These are phyloP conservation scores for Danaus melanippus DNA, from an alignment of 1,140 invertebrate genomes.

Conservation along the genomic window DNA sequence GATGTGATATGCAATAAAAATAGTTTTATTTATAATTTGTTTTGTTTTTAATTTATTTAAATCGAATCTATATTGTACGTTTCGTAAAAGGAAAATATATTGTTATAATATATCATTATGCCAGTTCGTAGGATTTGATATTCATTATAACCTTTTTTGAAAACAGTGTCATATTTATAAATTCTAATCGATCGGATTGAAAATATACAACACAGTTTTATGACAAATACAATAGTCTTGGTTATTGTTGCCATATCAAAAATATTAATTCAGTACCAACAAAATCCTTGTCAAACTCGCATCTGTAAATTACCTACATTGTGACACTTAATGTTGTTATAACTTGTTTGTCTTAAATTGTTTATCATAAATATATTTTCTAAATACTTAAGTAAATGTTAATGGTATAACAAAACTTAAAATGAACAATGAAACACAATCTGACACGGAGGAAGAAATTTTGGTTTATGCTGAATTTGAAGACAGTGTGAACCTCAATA, in stretches of 20 bases:
- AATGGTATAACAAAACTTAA: not conserved
- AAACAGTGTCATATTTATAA: not conserved
- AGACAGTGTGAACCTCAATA: conserved; percentile 49
- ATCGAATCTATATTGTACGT: not conserved
- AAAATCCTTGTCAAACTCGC: too few relatives aligned
- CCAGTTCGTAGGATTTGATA: too few relatives aligned
- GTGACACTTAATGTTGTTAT: too few relatives aligned
- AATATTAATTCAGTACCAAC: too few relatives aligned
- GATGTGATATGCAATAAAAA: conserved; percentile 62
- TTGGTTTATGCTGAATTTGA: conserved; percentile 55
- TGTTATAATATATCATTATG: too few relatives aligned
- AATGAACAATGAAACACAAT: conserved; percentile 9
- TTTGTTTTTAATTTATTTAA: conserved; percentile 3
- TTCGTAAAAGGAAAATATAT: too few relatives aligned
- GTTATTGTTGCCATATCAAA: too few relatives aligned
- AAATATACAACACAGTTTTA: not conserved
- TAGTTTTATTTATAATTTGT: conserved; percentile 33
- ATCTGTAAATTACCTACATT: too few relatives aligned
- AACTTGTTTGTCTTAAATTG: not conserved
- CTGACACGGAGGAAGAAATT: conserved; percentile 54
- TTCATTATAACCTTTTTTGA: too few relatives aligned
- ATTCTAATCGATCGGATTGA: not conserved
- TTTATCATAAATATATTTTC: not conserved
- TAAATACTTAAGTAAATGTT: not conserved
- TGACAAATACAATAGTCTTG: too few relatives aligned